Conservation (phyloP, 2,888 invertebrate genomes). For the Apodemia mormo region DNA sequence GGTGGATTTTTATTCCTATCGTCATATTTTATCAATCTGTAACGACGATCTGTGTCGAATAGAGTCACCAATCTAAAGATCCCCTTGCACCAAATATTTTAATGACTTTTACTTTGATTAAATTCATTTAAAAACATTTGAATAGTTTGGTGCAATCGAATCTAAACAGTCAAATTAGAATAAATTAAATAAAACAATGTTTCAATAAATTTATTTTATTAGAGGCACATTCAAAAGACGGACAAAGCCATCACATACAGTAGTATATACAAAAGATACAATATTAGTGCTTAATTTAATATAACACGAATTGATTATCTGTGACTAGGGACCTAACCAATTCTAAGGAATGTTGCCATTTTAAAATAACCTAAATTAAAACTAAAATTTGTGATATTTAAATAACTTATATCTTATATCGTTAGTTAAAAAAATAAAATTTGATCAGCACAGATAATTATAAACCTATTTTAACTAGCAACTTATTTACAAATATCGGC, state of each 20-base stretch:
- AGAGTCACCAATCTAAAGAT: too few relatives aligned
- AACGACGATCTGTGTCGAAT: too few relatives aligned
- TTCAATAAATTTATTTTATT: slow-evolving; percentile 67
- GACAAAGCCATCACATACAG: slow-evolving; percentile 53
- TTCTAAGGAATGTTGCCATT: slow-evolving; percentile 47
- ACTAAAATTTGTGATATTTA: slow-evolving; percentile 35
- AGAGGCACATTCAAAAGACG: slow-evolving; percentile 75
- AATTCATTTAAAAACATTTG: too few relatives aligned
- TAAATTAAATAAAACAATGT: slow-evolving; percentile 36
- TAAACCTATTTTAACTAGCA: slow-evolving; percentile 5
- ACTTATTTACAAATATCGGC: slow-evolving; percentile 10
- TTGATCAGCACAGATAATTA: slow-evolving; percentile 25
- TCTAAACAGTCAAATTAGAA: too few relatives aligned
- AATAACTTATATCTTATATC: slow-evolving; percentile 28
- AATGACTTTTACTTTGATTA: too few relatives aligned
- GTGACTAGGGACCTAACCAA: slow-evolving; percentile 61
- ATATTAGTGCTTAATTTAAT: slow-evolving; percentile 46
- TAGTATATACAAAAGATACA: slow-evolving; percentile 51
- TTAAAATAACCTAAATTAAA: slow-evolving; percentile 26
- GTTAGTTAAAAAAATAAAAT: slow-evolving; percentile 21
- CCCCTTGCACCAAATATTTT: too few relatives aligned
- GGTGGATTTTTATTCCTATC: too few relatives aligned
- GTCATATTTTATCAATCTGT: too few relatives aligned
- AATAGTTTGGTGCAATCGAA: too few relatives aligned
- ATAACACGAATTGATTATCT: slow-evolving; percentile 51